These are phyloP conservation scores for Porites evermanni DNA, from an alignment of 92 coral and sea anemone species.

Conservation along the genomic window DNA sequence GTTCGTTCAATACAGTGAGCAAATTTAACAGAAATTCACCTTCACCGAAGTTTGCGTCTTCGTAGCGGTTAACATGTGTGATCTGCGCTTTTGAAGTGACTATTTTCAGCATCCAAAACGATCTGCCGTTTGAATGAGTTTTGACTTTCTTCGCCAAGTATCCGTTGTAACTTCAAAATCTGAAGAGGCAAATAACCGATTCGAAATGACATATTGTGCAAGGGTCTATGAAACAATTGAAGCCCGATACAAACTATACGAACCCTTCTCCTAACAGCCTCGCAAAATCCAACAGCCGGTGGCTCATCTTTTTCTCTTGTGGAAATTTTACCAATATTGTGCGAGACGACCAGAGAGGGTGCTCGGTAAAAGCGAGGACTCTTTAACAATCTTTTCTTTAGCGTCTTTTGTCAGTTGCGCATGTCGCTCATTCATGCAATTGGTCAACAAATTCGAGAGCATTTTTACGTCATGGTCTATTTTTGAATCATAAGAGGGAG, in stretches of 20 bases:
- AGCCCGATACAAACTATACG: no score
- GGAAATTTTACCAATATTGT: no score
- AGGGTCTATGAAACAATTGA: no score
- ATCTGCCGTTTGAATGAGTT: neutral
- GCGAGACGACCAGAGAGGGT: no score
- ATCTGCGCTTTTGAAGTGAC: constrained; percentile 8
- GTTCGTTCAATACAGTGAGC: neutral
- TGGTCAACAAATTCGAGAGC: no score
- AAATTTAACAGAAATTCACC: neutral
- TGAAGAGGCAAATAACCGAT: neutral
- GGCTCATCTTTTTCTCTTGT: no score
- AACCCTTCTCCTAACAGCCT: no score
- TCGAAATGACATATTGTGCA: no score
- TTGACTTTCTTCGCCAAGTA: neutral
- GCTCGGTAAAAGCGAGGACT: neutral
- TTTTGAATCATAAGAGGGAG: neutral
- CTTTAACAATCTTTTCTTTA: neutral
- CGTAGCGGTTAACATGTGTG: neutral
- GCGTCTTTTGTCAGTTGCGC: neutral
- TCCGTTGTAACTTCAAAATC: constrained; percentile 22
- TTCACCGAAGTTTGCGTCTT: no score
- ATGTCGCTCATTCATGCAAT: no score
- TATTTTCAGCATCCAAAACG: neutral
- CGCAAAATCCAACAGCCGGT: no score
- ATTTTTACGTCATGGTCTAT: constrained; percentile 7